Percentiles rank a stretch among this genome's conserved stretches.
These are phyloP conservation scores for Hemicordylus capensis DNA, from an alignment of 2,113 vertebrate genomes.

Conservation along the genomic window DNA sequence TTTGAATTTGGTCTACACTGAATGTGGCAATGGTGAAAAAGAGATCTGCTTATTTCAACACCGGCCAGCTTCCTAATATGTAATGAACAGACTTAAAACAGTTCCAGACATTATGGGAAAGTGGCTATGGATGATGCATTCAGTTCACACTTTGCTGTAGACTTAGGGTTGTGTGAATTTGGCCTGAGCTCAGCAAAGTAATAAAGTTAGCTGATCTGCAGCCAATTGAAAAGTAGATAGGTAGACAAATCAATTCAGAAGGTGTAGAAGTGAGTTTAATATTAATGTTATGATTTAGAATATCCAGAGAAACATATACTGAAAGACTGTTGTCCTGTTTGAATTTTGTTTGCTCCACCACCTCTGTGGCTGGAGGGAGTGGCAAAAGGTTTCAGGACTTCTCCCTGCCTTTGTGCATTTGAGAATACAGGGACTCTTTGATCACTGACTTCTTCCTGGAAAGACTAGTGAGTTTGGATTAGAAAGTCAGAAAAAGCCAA, in stretches of 20 bases:
- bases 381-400: background rate
- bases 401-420: background rate
- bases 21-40: background rate
- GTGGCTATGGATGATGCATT: background rate
- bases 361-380: background rate
- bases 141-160: background rate
- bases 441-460: background rate
- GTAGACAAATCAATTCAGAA: background rate
- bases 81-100: background rate
- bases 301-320: background rate
- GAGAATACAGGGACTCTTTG: background rate
- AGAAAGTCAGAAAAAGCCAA: background rate
- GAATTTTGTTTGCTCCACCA: background rate
- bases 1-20: background rate
- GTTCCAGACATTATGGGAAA: background rate
- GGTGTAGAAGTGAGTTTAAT: constrained; percentile 4
- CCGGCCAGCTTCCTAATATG: background rate
- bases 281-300: background rate
- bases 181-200: background rate
- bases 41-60: background rate
- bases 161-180: background rate
- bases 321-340: background rate
- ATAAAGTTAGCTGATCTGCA: constrained; percentile 18
- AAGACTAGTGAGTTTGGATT: background rate
- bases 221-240: background rate